Base-by-base conservation (phyloP, 64 coral and sea anemone genomes). In the Trachythela sp. region DNA sequence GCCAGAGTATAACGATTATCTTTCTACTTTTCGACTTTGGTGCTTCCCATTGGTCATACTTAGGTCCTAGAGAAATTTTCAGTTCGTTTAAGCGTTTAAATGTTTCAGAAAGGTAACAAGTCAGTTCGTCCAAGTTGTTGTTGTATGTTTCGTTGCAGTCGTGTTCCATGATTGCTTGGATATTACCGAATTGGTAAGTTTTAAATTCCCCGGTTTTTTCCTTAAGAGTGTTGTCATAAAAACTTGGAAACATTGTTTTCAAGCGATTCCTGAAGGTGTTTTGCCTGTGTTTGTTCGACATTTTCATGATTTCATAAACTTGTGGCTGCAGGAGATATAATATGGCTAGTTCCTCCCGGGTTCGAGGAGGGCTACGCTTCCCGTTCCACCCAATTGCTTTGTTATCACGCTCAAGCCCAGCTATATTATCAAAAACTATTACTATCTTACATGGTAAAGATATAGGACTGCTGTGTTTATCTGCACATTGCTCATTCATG, bases 381-480 rank as follows among this genome's bases (percentile, higher is more conserved):
- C 70, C 75, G 48, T 88, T 37, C 87, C 87, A 88, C 24, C 59
- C 59, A 43, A 88, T 88, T 72, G 27, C 87, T 26, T 20, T 88
- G 75, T 41, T 22, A 88, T 88, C 87, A 72, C 70, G n/a, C 68
- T 70, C 75, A 34, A 88, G 75, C 54, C 75, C 87, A 70, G 87
- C 31, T 58, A 88, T 72, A 36, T 56, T 88, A 88, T 88, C 87
- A 88, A 88, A 88, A 39, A 88, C 87, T 88, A 88, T 75, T n/a
- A 36, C 87, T 88, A 88, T 39, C 87, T 88, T 88, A 88, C 87
- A 88, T 76, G 39, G 33, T 48, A 88, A 72, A 41, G 70, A 26
- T 39, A 68, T 71, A 0, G 70, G 59, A 68, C 70, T 68, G 27
- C 54, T 45, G 35, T 88, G 22, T 68, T 72, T 88, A 40, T n/a